Evolutionary conservation across 1,140 invertebrate genomes (phyloP).

Genomic region (Grapholita molesta): DNA sequence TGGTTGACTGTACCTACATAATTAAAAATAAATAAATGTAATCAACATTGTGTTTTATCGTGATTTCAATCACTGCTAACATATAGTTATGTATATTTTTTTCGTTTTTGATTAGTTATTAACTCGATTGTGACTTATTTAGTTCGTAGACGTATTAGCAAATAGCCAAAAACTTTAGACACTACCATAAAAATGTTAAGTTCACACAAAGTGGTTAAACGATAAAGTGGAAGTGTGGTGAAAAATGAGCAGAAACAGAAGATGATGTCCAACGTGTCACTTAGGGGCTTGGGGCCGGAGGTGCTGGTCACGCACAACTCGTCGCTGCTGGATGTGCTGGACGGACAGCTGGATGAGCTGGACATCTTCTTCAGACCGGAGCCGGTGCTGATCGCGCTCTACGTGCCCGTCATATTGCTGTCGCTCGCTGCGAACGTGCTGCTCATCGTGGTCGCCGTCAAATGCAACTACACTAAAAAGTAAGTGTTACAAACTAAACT

Average conservation of each 20-base stretch:
- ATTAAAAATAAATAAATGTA: too few relatives aligned
- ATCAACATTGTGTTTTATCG: too few relatives aligned
- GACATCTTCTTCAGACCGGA: slow-evolving; percentile 65
- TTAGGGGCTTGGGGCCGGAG: background rate
- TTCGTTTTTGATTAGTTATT: too few relatives aligned
- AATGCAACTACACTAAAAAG: slow-evolving; percentile 82
- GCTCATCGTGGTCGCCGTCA: slow-evolving; percentile 81
- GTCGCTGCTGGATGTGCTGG: background rate
- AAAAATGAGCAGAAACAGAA: background rate
- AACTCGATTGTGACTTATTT: too few relatives aligned
- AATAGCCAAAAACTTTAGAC: too few relatives aligned
- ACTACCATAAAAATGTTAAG: too few relatives aligned
- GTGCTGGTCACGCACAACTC: background rate
- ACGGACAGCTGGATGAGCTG: slow-evolving; percentile 28
- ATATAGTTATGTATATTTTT: too few relatives aligned
- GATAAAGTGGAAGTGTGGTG: background rate
- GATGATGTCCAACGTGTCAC: background rate
- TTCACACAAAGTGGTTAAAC: background rate
- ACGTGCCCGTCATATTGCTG: slow-evolving; percentile 79
- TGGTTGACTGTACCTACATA: too few relatives aligned
- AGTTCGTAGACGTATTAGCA: too few relatives aligned
- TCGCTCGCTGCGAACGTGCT: slow-evolving; percentile 80
- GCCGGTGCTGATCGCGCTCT: slow-evolving; percentile 77
- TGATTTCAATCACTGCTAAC: too few relatives aligned
- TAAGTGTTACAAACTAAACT: too few relatives aligned